Evolutionary conservation across 2,797 vertebrate genomes (phyloP).

Genomic region (Cryptoprocta ferox): DNA sequence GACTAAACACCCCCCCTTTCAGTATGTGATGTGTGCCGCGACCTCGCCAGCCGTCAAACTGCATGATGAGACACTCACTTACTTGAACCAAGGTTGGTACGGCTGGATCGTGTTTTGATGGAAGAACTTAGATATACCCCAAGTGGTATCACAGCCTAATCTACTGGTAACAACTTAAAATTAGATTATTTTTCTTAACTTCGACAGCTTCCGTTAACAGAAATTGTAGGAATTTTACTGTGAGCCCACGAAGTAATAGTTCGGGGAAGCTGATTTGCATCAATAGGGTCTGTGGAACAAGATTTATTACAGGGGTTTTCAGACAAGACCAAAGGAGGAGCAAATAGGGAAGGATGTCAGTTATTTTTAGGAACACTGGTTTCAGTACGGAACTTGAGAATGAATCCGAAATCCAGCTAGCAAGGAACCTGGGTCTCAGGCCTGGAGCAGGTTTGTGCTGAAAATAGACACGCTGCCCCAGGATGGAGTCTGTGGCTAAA

Average conservation of each 20-base stretch:
- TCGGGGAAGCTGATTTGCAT: neutral
- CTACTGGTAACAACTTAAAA: neutral
- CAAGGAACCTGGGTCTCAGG: conserved; percentile 7
- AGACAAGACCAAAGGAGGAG: neutral
- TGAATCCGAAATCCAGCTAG: conserved; percentile 10
- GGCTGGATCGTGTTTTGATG: fast-evolving
- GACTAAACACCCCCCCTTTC: conserved; percentile 96
- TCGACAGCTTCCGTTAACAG: neutral
- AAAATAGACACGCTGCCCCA: conserved; percentile 30
- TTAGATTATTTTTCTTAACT: neutral
- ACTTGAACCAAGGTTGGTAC: conserved; percentile 96
- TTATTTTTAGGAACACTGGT: conserved; percentile 59
- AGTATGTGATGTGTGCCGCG: conserved; percentile 96
- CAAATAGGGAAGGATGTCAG: conserved; percentile 37
- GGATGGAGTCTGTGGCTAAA: neutral
- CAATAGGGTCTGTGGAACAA: neutral
- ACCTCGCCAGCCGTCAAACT: conserved; percentile 97
- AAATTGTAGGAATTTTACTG: neutral
- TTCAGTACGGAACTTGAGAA: conserved; percentile 45
- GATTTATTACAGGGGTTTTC: neutral
- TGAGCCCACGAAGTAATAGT: neutral
- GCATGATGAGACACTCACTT: conserved; percentile 97
- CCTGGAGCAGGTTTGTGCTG: conserved; percentile 4
- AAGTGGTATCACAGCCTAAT: neutral
- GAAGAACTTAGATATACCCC: neutral